Percentiles rank a stretch among this genome's conserved stretches.
Evolutionary conservation across 2,888 invertebrate species (phyloP).

Genomic region (Torymus auratus): DNA sequence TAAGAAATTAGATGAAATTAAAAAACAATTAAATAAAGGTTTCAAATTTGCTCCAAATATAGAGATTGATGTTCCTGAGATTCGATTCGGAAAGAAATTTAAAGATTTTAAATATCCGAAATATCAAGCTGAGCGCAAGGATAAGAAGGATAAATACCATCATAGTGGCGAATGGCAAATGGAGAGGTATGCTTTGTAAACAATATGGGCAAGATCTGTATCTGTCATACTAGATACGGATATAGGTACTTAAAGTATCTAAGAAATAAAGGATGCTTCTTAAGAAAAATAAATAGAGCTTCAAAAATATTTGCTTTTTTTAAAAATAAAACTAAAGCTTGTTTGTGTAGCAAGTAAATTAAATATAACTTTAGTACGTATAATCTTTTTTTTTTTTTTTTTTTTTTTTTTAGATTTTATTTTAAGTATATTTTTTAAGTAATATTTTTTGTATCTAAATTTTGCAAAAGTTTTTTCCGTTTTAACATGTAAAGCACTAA

Average conservation of each 20-base stretch:
- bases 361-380: too few species aligned
- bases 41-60: slow-evolving; percentile 34
- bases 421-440: too few species aligned
- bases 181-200: slow-evolving; percentile 50
- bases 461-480: too few species aligned
- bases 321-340: slow-evolving; percentile 6
- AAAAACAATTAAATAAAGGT: slow-evolving; percentile 12
- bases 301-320: slow-evolving; percentile 2
- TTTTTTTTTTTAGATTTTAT: too few species aligned
- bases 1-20: slow-evolving; percentile 27
- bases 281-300: background rate
- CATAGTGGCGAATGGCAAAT: slow-evolving; percentile 55
- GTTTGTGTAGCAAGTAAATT: too few species aligned
- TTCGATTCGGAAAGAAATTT: slow-evolving; percentile 16
- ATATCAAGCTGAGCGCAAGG: slow-evolving; percentile 19
- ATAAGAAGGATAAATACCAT: slow-evolving; percentile 49
- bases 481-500: too few species aligned
- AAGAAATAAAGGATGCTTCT: too few species aligned
- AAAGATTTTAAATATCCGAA: slow-evolving; percentile 47
- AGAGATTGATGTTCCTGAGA: background rate
- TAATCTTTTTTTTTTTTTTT: too few species aligned
- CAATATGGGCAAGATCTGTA: background rate
- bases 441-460: too few species aligned
- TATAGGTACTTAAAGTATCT: background rate
- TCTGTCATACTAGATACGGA: background rate